Conservation (phyloP, 2,888 invertebrate genomes). For the Eulithis prunata region DNA sequence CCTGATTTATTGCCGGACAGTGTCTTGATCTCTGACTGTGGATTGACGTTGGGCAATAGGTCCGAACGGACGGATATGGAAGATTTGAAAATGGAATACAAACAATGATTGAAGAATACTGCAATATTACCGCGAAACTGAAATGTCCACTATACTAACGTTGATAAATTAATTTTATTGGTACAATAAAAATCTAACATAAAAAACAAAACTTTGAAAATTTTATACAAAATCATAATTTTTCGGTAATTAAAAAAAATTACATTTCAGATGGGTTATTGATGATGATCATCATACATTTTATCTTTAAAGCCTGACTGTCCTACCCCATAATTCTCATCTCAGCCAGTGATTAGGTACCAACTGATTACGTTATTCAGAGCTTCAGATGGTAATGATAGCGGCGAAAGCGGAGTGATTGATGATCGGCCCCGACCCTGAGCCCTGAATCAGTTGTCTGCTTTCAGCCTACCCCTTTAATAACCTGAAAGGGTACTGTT, state of each 20-base stretch:
- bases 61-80: constrained; percentile 2
- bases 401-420: constrained; percentile 52
- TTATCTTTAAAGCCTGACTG: no score
- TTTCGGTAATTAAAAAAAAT: no score
- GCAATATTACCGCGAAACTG: no score
- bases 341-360: constrained; percentile 4
- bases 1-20: constrained; percentile 30
- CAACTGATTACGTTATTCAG: constrained; percentile 36
- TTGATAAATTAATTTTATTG: no score
- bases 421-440: constrained; percentile 49
- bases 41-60: constrained; percentile 16
- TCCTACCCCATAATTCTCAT: constrained; percentile 13
- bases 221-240: no score
- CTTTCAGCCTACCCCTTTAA: constrained; percentile 46
- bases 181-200: no score
- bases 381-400: constrained; percentile 54
- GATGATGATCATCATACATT: no score
- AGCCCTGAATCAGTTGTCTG: constrained; percentile 61
- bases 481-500: constrained; percentile 36
- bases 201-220: no score
- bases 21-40: constrained; percentile 21
- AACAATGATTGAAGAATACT: no score
- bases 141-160: no score
- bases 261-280: no score
- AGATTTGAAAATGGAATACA: background rate